A percentile compares a stretch with the other conserved stretches of the same genome.
phyloP scores from a whole-genome alignment of 2,797 vertebrate genomes.

The Alectoris magna region DNA sequence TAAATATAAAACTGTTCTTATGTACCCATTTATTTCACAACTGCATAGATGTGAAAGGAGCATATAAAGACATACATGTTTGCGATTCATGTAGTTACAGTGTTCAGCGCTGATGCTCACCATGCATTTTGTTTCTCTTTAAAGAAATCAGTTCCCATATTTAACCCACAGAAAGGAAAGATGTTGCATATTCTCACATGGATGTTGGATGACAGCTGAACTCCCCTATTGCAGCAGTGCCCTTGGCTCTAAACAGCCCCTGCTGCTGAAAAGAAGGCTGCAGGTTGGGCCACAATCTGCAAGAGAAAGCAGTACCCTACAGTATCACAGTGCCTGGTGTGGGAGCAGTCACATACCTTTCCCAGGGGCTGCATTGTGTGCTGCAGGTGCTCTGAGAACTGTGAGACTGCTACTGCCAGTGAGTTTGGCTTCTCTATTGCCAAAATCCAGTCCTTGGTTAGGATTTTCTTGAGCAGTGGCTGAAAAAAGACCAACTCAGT shows the following conservation, averaged over 20 bases:
- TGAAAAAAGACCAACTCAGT: constrained; percentile 37
- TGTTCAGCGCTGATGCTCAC: neutral
- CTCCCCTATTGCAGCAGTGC: neutral
- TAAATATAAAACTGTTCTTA: neutral
- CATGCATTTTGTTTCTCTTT: neutral
- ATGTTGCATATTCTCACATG: neutral
- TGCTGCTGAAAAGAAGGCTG: rapidly evolving
- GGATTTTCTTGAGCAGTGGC: constrained; percentile 82
- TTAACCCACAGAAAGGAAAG: neutral
- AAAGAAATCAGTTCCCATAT: neutral
- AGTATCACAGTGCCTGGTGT: rapidly evolving
- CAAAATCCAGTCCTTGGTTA: constrained; percentile 88
- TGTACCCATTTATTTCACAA: neutral
- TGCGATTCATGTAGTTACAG: neutral
- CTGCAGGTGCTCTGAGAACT: constrained; percentile 78
- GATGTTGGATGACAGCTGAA: neutral
- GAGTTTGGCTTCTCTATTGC: constrained; percentile 67
- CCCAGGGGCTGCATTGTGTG: constrained; percentile 75
- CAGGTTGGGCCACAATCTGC: neutral
- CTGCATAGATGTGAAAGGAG: neutral
- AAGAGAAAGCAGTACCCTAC: neutral
- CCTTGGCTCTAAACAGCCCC: neutral
- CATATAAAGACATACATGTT: neutral
- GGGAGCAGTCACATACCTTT: constrained; percentile 77
- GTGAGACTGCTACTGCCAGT: neutral